Evolutionary conservation across 1,140 invertebrate species (phyloP).

Genomic region (Aricia agestis): DNA sequence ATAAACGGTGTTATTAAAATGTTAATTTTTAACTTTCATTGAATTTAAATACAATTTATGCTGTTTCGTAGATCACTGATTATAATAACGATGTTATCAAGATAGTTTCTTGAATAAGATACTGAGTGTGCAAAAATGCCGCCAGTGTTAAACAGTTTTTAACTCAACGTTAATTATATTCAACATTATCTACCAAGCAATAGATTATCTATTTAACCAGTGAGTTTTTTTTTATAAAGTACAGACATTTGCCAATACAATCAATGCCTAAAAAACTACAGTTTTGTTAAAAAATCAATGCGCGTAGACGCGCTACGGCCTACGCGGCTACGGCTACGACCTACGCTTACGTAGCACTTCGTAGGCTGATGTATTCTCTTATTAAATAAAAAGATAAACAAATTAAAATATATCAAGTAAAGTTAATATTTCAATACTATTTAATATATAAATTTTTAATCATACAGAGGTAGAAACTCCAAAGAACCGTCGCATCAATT

Average conservation of each 20-base stretch:
- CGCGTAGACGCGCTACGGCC: neutral
- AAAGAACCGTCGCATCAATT: too few species aligned
- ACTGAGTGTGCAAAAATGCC: neutral
- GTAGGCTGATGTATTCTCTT: neutral
- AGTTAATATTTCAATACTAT: too few species aligned
- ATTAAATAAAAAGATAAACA: neutral
- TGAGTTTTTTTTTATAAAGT: too few species aligned
- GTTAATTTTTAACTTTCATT: neutral
- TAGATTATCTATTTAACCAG: neutral
- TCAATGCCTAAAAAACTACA: neutral
- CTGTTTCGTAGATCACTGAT: neutral
- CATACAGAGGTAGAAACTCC: too few species aligned
- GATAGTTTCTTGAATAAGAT: neutral
- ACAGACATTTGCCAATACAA: neutral
- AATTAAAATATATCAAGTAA: too few species aligned
- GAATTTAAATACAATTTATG: neutral
- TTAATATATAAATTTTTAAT: too few species aligned
- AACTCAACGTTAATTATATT: neutral
- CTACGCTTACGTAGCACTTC: neutral
- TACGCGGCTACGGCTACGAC: neutral
- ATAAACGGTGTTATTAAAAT: neutral
- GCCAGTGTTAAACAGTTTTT: neutral
- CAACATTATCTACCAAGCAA: neutral
- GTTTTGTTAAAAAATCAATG: neutral
- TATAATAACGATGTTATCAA: neutral